Base-by-base conservation (phyloP, 2,888 invertebrate species). In the Pandemis cinnamomeana region DNA sequence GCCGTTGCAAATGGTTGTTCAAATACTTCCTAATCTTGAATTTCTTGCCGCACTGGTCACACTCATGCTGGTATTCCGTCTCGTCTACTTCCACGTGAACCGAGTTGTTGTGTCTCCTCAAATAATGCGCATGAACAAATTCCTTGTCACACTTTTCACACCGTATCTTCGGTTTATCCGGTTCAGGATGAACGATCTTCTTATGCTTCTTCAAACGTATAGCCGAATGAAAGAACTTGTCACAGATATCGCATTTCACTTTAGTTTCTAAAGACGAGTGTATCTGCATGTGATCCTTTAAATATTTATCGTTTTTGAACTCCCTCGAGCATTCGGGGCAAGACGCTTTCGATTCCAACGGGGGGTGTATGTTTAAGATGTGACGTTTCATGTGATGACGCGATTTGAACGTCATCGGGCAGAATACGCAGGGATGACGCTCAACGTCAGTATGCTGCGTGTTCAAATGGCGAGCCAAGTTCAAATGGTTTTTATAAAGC, bases 331-430 rank as follows among this genome's bases (percentile, higher is more conserved):
- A 94, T 68, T 92, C 92, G 0, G 93, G 91, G 55, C 93, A 94
- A 0, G 87, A 85, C 0, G 92, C 93, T 79, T 93, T 94, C 0
- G 93, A 93, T 75, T 94, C 93, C 41, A 93, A 79, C 0, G 93
- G 93, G 0, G 93, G 93, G 55, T 94, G 93, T 0, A 94, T 93
- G 67, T 94, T 94, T 0, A 94, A 66, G 0, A 94, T 92, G 60
- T 94, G 93, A 0, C 93, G 81, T 53, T 93, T 93, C 93, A 94
- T 93, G 77, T 93, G 93, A 74, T 93, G 93, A 0, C 91, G 81
- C 0, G 92, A 91, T 51, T 94, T 94, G 73, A 93, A 94, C 0
- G 93, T 93, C 90, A 91, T 90, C 2, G 91, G 87, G 71, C 93
- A 94, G 74, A 94, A 93, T 0, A 93, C 92, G 67, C 93, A 94